Conservation (phyloP, 2,888 invertebrate genomes). For the Cerastis leucographa region DNA sequence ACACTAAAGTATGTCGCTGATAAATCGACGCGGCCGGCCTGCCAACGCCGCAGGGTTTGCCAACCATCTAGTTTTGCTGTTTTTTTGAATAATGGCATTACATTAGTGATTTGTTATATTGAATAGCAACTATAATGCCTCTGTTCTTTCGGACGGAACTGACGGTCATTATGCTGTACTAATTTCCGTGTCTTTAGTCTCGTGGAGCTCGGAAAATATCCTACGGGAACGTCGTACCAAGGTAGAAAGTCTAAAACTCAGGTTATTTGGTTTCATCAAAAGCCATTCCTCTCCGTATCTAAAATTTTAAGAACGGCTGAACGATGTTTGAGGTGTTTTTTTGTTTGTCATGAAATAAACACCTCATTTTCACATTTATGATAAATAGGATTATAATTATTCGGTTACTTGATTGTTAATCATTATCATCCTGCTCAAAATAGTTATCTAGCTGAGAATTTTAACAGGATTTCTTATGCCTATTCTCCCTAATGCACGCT, state of each 20-base stretch:
- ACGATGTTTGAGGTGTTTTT: background rate
- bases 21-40: slow-evolving; percentile 64
- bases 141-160: background rate
- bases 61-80: slow-evolving; percentile 27
- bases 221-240: background rate
- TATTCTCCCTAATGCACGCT: background rate
- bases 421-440: background rate
- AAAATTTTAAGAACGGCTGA: too few species aligned
- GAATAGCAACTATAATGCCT: background rate
- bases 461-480: background rate
- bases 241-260: background rate
- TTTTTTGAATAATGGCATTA: slow-evolving; percentile 25
- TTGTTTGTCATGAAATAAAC: background rate
- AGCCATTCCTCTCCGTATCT: background rate
- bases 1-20: slow-evolving; percentile 75
- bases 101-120: slow-evolving; percentile 29
- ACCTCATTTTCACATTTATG: background rate
- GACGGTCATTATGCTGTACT: background rate
- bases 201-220: background rate
- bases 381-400: background rate
- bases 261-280: background rate
- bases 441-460: background rate
- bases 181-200: background rate
- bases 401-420: background rate
- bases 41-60: slow-evolving; percentile 30